phyloP scores from a whole-genome alignment of 1,140 invertebrate species.

The Cydia fagiglandana region DNA sequence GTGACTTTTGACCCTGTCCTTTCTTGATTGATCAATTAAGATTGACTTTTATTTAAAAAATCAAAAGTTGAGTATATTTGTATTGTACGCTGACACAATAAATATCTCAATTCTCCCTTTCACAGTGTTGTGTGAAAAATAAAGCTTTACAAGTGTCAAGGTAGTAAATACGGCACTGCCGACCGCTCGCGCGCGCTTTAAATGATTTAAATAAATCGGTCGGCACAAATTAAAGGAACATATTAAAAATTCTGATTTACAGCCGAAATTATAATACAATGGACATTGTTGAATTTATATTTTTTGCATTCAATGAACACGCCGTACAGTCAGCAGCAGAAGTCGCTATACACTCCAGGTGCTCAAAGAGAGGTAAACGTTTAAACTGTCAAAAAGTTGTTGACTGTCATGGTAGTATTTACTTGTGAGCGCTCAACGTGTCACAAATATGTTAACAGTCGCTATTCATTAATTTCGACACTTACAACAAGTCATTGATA shows the following conservation, averaged over 20 bases:
- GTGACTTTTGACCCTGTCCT: background rate
- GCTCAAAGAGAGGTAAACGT: too few species aligned
- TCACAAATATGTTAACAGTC: too few species aligned
- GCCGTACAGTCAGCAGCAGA: too few species aligned
- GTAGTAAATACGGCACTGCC: constrained; percentile 47
- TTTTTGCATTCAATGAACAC: constrained; percentile 50
- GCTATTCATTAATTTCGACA: too few species aligned
- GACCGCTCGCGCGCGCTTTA: constrained; percentile 46
- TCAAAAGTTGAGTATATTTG: constrained; percentile 10
- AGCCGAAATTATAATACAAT: constrained; percentile 59
- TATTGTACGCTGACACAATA: constrained; percentile 16
- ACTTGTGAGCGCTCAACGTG: too few species aligned
- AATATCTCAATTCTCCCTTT: constrained; percentile 27
- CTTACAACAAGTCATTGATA: too few species aligned
- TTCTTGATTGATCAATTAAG: constrained; percentile 18
- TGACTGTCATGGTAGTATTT: too few species aligned
- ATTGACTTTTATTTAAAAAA: background rate
- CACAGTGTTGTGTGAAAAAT: constrained; percentile 6
- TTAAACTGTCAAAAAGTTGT: too few species aligned
- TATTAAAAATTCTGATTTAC: constrained; percentile 66
- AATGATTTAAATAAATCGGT: constrained; percentile 48
- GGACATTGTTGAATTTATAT: constrained; percentile 56
- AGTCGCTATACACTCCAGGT: too few species aligned
- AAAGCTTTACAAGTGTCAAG: constrained; percentile 38
- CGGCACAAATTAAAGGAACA: constrained; percentile 57